These are phyloP conservation scores for Neomicropteryx cornuta DNA, from an alignment of 1,140 invertebrate species.

Conservation along the genomic window DNA sequence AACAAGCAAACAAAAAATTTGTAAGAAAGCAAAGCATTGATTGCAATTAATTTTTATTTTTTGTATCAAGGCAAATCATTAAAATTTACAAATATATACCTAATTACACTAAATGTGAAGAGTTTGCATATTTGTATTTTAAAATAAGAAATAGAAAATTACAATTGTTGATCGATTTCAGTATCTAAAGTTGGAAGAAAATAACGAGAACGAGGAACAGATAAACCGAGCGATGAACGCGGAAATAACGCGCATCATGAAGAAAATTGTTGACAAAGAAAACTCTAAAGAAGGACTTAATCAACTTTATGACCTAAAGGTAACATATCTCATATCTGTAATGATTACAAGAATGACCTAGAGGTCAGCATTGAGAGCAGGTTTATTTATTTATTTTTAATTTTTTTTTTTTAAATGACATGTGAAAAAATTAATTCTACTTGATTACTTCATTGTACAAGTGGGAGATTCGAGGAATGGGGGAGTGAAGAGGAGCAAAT, in stretches of 20 bases:
- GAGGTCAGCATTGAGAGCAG: not conserved
- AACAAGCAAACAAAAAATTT: too few relatives aligned
- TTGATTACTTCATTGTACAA: too few relatives aligned
- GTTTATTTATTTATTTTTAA: too few relatives aligned
- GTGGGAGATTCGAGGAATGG: too few relatives aligned
- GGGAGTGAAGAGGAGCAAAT: too few relatives aligned
- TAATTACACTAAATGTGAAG: too few relatives aligned
- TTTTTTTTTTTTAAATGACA: too few relatives aligned
- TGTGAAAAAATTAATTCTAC: too few relatives aligned
- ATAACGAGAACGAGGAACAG: slow-evolving; percentile 29
- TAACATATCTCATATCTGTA: slow-evolving; percentile 13
- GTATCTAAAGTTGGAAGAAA: slow-evolving; percentile 38
- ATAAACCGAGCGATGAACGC: slow-evolving; percentile 69
- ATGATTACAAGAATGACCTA: not conserved
- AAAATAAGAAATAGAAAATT: slow-evolving; percentile 19
- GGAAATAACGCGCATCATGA: slow-evolving; percentile 80
- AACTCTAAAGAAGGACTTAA: slow-evolving; percentile 77
- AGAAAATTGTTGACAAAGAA: slow-evolving; percentile 83
- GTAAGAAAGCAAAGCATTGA: too few relatives aligned
- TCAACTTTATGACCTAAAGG: slow-evolving; percentile 77
- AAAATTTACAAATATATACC: too few relatives aligned
- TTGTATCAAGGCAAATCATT: too few relatives aligned
- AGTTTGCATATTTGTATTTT: slow-evolving; percentile 16
- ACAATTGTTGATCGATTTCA: slow-evolving; percentile 18
- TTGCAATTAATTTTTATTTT: too few relatives aligned